Conservation (phyloP, 2,888 invertebrate species). For the Melanotus villosus region DNA sequence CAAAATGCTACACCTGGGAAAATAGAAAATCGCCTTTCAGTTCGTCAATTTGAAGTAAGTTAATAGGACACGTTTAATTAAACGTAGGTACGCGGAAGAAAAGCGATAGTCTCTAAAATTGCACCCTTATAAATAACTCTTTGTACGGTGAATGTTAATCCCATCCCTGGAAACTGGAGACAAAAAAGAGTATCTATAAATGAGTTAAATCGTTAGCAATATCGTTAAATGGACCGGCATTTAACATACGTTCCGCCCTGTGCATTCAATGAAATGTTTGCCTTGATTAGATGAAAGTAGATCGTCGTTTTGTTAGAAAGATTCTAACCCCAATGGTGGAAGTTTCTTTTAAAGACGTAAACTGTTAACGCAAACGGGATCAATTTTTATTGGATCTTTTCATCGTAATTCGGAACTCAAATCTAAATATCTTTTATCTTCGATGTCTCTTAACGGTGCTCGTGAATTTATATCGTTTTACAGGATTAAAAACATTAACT, state of each 20-base stretch:
- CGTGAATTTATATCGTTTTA: constrained; percentile 44
- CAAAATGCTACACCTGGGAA: constrained; percentile 44
- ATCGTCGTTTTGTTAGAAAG: constrained; percentile 33
- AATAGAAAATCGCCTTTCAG: background rate
- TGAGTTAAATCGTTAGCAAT: constrained; percentile 47
- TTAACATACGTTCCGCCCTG: constrained; percentile 50
- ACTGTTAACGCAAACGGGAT: no score
- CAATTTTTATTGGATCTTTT: constrained; percentile 44
- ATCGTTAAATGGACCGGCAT: constrained; percentile 42
- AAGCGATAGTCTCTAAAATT: no score
- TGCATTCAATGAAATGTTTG: constrained; percentile 47
- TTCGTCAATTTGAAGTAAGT: background rate
- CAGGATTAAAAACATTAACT: constrained; percentile 53
- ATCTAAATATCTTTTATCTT: constrained; percentile 33
- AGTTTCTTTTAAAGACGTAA: constrained; percentile 42
- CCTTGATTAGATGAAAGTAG: constrained; percentile 48
- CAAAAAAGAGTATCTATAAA: constrained; percentile 40
- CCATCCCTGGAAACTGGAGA: constrained; percentile 8
- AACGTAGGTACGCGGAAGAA: no score
- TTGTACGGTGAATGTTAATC: no score
- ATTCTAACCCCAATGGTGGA: constrained; percentile 36
- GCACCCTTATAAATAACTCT: no score
- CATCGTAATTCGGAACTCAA: constrained; percentile 32
- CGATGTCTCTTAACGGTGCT: constrained; percentile 19
- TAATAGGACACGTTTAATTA: no score